phyloP scores from a whole-genome alignment of 2,888 invertebrate species.

The Synergus umbraculus region DNA sequence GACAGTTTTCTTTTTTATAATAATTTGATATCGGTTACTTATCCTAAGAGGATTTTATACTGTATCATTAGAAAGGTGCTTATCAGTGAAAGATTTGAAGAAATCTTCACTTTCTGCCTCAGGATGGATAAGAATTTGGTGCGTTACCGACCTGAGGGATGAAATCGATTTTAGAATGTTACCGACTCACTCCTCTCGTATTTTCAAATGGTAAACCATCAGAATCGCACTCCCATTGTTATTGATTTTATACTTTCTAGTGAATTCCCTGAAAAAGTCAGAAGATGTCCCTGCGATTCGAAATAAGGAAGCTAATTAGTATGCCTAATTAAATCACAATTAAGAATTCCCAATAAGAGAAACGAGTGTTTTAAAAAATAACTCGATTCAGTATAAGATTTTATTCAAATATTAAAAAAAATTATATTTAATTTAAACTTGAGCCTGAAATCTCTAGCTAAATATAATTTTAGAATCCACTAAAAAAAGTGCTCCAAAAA shows the following conservation, averaged over 20 bases:
- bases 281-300: background rate
- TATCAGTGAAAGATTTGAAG: background rate
- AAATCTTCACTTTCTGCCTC: background rate
- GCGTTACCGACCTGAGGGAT: background rate
- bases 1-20: background rate
- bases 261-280: background rate
- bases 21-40: background rate
- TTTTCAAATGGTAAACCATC: background rate
- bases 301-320: background rate
- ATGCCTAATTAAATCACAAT: background rate
- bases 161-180: background rate
- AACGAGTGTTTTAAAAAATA: background rate
- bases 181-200: background rate
- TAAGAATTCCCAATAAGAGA: background rate
- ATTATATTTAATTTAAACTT: background rate
- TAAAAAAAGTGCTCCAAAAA: background rate
- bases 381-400: background rate
- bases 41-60: background rate
- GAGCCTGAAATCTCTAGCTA: too few relatives aligned
- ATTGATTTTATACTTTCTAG: background rate
- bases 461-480: too few relatives aligned
- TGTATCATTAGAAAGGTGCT: background rate
- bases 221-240: background rate
- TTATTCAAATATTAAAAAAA: too few relatives aligned
- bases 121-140: background rate